Base-by-base conservation (phyloP, 1,140 invertebrate genomes). In the Microplitis demolitor region DNA sequence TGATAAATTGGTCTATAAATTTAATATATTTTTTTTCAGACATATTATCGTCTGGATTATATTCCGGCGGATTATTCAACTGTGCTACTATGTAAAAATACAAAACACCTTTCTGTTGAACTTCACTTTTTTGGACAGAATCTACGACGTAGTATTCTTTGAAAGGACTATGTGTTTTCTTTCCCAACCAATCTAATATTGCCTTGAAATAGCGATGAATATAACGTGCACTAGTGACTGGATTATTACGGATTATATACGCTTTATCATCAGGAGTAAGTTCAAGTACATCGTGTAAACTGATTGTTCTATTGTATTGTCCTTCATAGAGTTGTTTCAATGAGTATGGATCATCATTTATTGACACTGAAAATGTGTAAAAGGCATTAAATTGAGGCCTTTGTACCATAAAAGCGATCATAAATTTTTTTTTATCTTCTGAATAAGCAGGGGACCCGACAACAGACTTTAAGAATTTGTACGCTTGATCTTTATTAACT, bases 341-440 rank as follows among this genome's bases (percentile, higher is more conserved):
- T 24, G 2, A 24, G 4, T n/a, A 31, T 62, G 34, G 9, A 33
- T 31, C 24, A 9, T 34, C 31, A 8, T 62, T 34, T 33, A 33
- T 9, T 16, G 24, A 8, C 16, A 16, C 24, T 16, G 11, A 34
- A 62, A 31, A 6, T 24, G 24, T 24, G 60, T 62, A 9, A 62
- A 24, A 31, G 34, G 34, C 9, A 62, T 24, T 33, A 62, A 8
- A 33, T 33, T 16, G 60, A n/a, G 9, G 2, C 1, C 60, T 62
- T 4, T 62, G 60, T 9, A 33, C 60, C 60, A 62, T 62, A 11
- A 9, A 33, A 6, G 60, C 14, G 11, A 62, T 62, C 4, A 62
- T 4, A 31, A 33, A 62, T 31, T 62, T 62, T 62, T 61, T 62
- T 62, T 62, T 62, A 62, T 62, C 60, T 62, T 62, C 60, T 4